Base-by-base conservation (phyloP, 2,797 vertebrate genomes). In the Rallus crepitans region DNA sequence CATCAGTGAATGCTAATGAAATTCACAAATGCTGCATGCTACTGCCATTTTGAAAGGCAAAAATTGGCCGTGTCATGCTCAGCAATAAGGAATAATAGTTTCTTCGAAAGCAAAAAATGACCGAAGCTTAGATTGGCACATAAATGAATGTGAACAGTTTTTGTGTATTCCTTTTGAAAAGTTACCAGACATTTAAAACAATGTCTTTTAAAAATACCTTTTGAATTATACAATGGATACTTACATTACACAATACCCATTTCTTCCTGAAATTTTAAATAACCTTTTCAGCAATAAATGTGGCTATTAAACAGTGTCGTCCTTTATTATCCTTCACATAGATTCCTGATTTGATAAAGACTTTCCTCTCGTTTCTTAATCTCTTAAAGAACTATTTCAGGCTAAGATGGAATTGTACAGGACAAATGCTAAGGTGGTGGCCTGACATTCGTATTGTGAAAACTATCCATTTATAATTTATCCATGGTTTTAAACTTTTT, bases 181-280 rank as follows among this genome's bases (percentile, higher is more conserved):
- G 23, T 35, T 87, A 20, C 2, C 12, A 17, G 40, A 30, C 13
- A 65, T 6, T 13, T 70, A 19, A 84, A 93, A 18, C 3, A 33
- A 35, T 18, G 55, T 39, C 3, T 80, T 88, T 94, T 42, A 42
- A 85, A 92, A 92, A 60, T 16, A 30, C 0, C 0, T 1, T 64
- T 78, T 55, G 21, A 84, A 11, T 25, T 68, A 21, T 31, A 3
- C 35, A 68, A 33, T 11, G 11, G 66, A 63, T 87, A 35, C 9
- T 80, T 0, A 0, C 69, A 13, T 12, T 30, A 19, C 23, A 30
- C 15, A 45, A 25, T 47, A 13, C 7, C 9, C 0, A 1, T 66
- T 87, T 90, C 39, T 70, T 87, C 39, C n/a, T 77, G 31, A 61
- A 61, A n/a, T 82, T 56, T 72, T 31, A 25, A 72, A 55, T 13